Percentiles rank a stretch among this genome's conserved stretches.
Conservation (phyloP, 2,888 invertebrate species). For the Lasioglossum oenotherae region DNA sequence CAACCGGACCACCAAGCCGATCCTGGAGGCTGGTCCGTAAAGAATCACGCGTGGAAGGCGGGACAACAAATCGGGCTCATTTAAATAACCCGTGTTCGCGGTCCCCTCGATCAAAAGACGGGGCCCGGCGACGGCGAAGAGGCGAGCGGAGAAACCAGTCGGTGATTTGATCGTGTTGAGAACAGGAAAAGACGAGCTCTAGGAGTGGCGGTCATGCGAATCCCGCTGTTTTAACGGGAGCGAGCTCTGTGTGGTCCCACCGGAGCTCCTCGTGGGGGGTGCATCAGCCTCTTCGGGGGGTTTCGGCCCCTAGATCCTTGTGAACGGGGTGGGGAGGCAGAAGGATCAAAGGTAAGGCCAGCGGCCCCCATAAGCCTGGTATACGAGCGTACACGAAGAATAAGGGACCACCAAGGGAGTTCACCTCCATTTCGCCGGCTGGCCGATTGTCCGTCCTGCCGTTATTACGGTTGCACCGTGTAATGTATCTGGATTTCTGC, state of each 20-base stretch:
- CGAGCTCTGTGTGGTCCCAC: constrained; percentile 56
- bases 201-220: constrained; percentile 4
- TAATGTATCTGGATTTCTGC: constrained; percentile 71
- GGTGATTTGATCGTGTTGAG: background rate
- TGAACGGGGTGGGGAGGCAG: constrained; percentile 3
- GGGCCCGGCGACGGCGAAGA: background rate
- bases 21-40: background rate
- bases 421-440: constrained; percentile 62
- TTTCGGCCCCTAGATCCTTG: constrained; percentile 21
- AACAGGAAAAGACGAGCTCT: background rate
- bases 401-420: constrained; percentile 69
- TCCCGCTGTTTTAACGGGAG: constrained; percentile 64
- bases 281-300: constrained; percentile 50
- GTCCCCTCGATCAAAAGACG: constrained; percentile 7
- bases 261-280: constrained; percentile 55
- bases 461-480: constrained; percentile 65
- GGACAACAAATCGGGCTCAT: constrained; percentile 12
- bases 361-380: constrained; percentile 48
- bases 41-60: background rate
- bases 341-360: constrained; percentile 59
- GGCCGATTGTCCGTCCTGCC: constrained; percentile 60
- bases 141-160: background rate
- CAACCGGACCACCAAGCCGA: background rate
- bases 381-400: constrained; percentile 58
- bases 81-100: constrained; percentile 8